A percentile compares a stretch with the other conserved stretches of the same genome.
Conservation (phyloP, 2,113 vertebrate genomes). For the Petromus typicus region DNA sequence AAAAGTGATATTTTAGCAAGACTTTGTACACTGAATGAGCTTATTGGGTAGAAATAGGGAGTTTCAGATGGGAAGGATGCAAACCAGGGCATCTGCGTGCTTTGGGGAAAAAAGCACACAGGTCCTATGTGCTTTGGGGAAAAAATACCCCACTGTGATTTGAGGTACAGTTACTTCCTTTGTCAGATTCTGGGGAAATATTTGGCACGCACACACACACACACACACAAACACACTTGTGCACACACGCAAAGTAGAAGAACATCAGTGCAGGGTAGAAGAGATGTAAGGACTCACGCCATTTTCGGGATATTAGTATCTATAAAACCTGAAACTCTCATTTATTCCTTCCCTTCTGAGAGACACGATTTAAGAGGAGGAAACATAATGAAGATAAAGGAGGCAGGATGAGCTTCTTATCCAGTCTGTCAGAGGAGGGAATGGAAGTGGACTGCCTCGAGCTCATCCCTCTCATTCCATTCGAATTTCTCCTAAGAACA, state of each 20-base stretch:
- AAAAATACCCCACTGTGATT: neutral
- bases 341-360: neutral
- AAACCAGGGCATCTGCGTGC: fast-evolving
- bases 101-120: neutral
- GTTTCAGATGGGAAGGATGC: neutral
- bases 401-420: fast-evolving
- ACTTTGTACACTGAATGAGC: neutral
- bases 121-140: neutral
- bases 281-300: neutral
- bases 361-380: neutral
- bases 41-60: neutral
- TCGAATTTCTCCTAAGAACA: slow-evolving; percentile 23
- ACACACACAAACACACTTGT: no score
- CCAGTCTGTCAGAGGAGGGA: neutral
- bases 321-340: neutral
- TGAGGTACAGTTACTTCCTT: neutral
- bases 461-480: neutral
- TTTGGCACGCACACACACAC: neutral
- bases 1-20: neutral
- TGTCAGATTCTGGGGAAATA: neutral
- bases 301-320: neutral
- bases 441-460: no score
- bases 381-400: neutral
- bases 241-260: neutral
- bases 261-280: neutral